Evolutionary conservation across 2,888 invertebrate genomes (phyloP).

Genomic region (Parnassius glacialis): DNA sequence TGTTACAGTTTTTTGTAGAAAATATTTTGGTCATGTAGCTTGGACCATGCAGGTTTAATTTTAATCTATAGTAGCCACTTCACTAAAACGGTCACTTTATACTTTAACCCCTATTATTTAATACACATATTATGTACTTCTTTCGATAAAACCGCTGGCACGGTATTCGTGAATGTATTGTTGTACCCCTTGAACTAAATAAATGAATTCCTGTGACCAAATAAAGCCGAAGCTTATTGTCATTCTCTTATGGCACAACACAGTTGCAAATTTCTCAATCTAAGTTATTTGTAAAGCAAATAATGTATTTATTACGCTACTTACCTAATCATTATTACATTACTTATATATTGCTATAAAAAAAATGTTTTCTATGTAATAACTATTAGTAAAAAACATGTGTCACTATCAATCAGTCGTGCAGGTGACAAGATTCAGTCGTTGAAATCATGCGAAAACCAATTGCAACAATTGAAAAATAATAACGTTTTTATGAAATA

Average conservation of each 20-base stretch:
- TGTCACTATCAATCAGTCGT: too few species aligned
- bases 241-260: not conserved
- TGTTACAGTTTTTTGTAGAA: too few species aligned
- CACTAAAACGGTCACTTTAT: too few species aligned
- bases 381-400: not conserved
- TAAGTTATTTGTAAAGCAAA: not conserved
- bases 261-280: not conserved
- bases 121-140: too few species aligned
- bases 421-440: too few species aligned
- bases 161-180: not conserved
- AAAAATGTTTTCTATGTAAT: not conserved
- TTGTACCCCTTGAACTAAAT: conserved; percentile 6
- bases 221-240: conserved; percentile 1
- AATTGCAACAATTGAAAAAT: too few species aligned
- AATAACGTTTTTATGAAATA: too few species aligned
- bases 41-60: too few species aligned
- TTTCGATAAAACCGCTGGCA: too few species aligned
- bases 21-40: too few species aligned
- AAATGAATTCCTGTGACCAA: conserved; percentile 10
- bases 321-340: not conserved
- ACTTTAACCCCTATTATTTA: too few species aligned
- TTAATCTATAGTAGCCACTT: too few species aligned
- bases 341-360: not conserved
- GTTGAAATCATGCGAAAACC: not conserved
- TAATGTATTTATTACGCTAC: not conserved